Evolutionary conservation across 2,888 invertebrate genomes (phyloP).

Genomic region (Drosophila recens): DNA sequence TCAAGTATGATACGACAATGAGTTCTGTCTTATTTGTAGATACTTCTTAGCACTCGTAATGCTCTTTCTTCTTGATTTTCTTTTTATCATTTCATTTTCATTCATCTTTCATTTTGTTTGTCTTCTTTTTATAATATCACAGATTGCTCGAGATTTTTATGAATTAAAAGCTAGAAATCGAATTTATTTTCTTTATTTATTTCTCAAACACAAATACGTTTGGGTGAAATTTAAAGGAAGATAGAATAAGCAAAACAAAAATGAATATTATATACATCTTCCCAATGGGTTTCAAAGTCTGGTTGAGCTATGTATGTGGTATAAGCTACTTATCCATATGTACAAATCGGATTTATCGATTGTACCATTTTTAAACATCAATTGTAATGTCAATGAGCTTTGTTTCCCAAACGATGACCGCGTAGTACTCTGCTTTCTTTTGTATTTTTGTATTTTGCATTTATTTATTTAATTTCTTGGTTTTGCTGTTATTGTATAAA

Average conservation of each 20-base stretch:
- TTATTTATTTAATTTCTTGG: conserved; percentile 1
- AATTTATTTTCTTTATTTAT: conserved; percentile 43
- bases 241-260: conserved; percentile 29
- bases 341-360: conserved; percentile 23
- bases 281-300: conserved; percentile 10
- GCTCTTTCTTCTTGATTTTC: conserved; percentile 38
- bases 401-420: conserved; percentile 43
- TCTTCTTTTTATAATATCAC: conserved; percentile 80
- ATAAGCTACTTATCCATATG: conserved; percentile 69
- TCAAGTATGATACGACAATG: conserved; percentile 39
- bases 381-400: conserved; percentile 34
- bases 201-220: conserved; percentile 70
- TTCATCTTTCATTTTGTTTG: conserved; percentile 26
- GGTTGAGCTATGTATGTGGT: conserved; percentile 42
- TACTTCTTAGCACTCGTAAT: conserved; percentile 33
- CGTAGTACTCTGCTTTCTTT: conserved; percentile 11
- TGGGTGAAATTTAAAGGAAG: conserved; percentile 29
- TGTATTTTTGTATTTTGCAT: background rate
- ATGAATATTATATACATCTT: background rate
- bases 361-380: conserved; percentile 46
- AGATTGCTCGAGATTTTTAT: conserved; percentile 83
- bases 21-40: conserved; percentile 40
- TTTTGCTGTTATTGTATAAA: conserved; percentile 44
- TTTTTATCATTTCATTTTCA: conserved; percentile 44
- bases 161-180: conserved; percentile 61